A percentile compares a stretch with the other conserved stretches of the same genome.
Conservation (phyloP, 2,888 invertebrate species). For the Polyploca ridens region DNA sequence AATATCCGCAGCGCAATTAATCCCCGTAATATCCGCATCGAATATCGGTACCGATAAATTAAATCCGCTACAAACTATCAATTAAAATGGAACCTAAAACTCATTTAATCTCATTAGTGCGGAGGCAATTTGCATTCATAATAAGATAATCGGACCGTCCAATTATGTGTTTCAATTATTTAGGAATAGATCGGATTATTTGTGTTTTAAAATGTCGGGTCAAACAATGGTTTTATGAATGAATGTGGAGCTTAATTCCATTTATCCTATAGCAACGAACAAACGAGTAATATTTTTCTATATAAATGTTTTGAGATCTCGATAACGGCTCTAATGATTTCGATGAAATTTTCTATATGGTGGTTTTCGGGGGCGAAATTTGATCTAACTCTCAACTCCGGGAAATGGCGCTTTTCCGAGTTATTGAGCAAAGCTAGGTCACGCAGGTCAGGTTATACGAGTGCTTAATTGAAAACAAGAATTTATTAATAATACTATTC, state of each 20-base stretch:
- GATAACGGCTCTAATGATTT: too few species aligned
- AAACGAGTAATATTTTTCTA: too few species aligned
- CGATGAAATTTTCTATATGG: too few species aligned
- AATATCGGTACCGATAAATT: slow-evolving; percentile 8
- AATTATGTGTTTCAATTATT: slow-evolving; percentile 27
- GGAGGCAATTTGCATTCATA: slow-evolving; percentile 21
- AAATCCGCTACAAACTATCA: slow-evolving; percentile 16
- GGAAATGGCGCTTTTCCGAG: too few species aligned
- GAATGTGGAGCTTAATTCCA: neutral
- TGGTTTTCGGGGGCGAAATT: too few species aligned
- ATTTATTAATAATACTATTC: too few species aligned
- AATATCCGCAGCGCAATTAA: slow-evolving; percentile 11
- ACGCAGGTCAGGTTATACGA: too few species aligned
- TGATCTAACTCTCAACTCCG: too few species aligned
- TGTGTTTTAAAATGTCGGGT: neutral
- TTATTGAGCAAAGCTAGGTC: too few species aligned
- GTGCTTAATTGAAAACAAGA: too few species aligned
- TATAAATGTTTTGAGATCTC: too few species aligned
- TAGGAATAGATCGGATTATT: slow-evolving; percentile 17
- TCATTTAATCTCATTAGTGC: slow-evolving; percentile 30
- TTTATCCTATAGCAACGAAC: neutral
- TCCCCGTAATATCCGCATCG: slow-evolving; percentile 11
- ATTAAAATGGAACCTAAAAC: slow-evolving; percentile 24
- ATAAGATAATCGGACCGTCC: slow-evolving; percentile 19
- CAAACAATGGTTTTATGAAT: neutral